Evolutionary conservation across 2,113 vertebrate species (phyloP).

Genomic region (Tretioscincus oriximinensis): DNA sequence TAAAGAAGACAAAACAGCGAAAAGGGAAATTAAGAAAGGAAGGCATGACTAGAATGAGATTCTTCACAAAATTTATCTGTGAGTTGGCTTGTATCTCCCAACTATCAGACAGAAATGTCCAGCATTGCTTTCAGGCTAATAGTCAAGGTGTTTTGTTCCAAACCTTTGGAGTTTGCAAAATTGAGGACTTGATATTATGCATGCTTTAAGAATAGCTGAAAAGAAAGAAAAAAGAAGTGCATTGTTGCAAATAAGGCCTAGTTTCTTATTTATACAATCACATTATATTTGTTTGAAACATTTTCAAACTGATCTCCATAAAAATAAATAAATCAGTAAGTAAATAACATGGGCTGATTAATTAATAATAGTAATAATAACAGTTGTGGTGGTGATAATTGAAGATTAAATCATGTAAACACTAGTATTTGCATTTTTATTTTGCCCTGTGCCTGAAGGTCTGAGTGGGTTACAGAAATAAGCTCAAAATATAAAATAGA

Average conservation of each 20-base stretch:
- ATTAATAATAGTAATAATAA: too few species aligned
- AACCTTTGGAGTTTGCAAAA: slow-evolving; percentile 46
- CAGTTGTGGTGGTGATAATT: too few species aligned
- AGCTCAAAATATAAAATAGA: too few species aligned
- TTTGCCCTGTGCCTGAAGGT: too few species aligned
- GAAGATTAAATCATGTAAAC: too few species aligned
- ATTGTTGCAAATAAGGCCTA: neutral
- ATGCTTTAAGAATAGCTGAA: neutral
- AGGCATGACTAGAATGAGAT: slow-evolving; percentile 81
- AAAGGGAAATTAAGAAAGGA: slow-evolving; percentile 81
- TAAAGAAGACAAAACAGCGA: slow-evolving; percentile 80
- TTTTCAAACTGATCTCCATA: too few species aligned
- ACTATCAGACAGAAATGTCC: slow-evolving; percentile 59
- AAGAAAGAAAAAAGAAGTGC: slow-evolving; percentile 19
- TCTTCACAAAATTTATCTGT: slow-evolving; percentile 72
- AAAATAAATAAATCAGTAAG: too few species aligned
- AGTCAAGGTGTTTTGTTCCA: slow-evolving; percentile 55
- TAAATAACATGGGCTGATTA: too few species aligned
- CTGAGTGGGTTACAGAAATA: too few species aligned
- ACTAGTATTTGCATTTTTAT: too few species aligned
- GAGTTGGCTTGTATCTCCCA: slow-evolving; percentile 63
- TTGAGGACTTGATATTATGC: slow-evolving; percentile 35
- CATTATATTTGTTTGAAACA: too few species aligned
- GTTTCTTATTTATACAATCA: neutral
- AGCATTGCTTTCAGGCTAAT: slow-evolving; percentile 55